Base-by-base conservation (phyloP, 1,140 invertebrate genomes). In the Chelonus insularis region DNA sequence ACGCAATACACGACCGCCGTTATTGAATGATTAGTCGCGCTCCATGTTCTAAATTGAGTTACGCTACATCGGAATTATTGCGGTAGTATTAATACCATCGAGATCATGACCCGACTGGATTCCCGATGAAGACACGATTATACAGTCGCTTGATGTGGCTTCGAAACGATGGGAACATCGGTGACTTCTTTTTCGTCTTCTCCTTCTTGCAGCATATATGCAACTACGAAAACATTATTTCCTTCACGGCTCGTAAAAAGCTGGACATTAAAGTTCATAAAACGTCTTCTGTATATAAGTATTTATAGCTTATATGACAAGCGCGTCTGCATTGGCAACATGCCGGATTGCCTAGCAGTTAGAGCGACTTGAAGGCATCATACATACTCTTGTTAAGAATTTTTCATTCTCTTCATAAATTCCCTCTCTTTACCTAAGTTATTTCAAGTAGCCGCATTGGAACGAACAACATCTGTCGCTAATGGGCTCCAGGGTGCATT, bases 391-490 rank as follows among this genome's bases (percentile, higher is more conserved):
- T 29, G 18, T 18, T 39, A 32, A 60, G 29, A 54, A 54, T 54
- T 54, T 54, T 39, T 23, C 50, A 11, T 50, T 12, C 25, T 39
- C 20, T 60, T 54, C 37, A 54, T 60, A 60, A 60, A 60, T 63
- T 55, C 63, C 65, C 57, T 59, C 51, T 64, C 64, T 63, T 64
- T 65, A 68, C 63, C 66, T 70, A 60, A 47, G 48, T 60, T 60
- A 45, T 60, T 45, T 29, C 52, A 66, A 65, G 65, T 67, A 68
- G 66, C 65, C 41, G 18, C 12, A 60, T 62, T 67, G 63, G 60
- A 68, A 64, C 61, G 66, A 65, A 61, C 66, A 68, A 66, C 69
- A 68, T 67, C 66, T 70, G 68, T 70, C 66, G 64, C 64, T 67
- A 67, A 65, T 64, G 68, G 64, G 60, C 60, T 63, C 60, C 60